Conservation (phyloP, 2,888 invertebrate species). For the Nephrotoma appendiculata region DNA sequence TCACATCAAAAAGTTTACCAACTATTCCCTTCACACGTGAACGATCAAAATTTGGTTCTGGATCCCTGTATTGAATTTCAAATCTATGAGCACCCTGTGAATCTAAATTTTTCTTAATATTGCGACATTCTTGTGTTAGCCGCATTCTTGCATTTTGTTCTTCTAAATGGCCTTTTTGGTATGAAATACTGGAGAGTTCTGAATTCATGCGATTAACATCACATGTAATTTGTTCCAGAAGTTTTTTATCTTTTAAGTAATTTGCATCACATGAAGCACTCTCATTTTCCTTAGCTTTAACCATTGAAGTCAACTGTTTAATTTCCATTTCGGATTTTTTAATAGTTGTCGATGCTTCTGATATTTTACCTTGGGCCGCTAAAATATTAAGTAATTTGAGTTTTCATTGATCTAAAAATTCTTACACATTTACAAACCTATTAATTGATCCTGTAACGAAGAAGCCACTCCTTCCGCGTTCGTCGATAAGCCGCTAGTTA, state of each 20-base stretch:
- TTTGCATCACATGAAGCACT: slow-evolving; percentile 50
- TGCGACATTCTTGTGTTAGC: slow-evolving; percentile 40
- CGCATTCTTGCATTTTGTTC: slow-evolving; percentile 33
- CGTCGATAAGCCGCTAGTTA: slow-evolving; percentile 67
- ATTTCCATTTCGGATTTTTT: slow-evolving; percentile 65
- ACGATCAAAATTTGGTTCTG: slow-evolving; percentile 55
- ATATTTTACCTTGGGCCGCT: slow-evolving; percentile 62
- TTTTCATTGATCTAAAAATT: not conserved
- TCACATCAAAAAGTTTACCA: slow-evolving; percentile 61
- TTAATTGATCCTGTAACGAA: slow-evolving; percentile 79
- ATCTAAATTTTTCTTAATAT: slow-evolving; percentile 28
- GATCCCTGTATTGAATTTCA: slow-evolving; percentile 60
- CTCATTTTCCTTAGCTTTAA: slow-evolving; percentile 51
- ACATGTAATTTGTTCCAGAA: slow-evolving; percentile 38
- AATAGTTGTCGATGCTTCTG: slow-evolving; percentile 62
- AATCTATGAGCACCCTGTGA: slow-evolving; percentile 24
- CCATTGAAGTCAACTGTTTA: slow-evolving; percentile 42
- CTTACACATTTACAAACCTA: slow-evolving; percentile 37
- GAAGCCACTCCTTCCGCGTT: slow-evolving; percentile 66
- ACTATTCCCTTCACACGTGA: slow-evolving; percentile 60
- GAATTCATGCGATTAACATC: not conserved
- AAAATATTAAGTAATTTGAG: slow-evolving; percentile 12
- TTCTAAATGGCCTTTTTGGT: slow-evolving; percentile 44
- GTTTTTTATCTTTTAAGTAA: slow-evolving; percentile 47
- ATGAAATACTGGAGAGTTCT: slow-evolving; percentile 39